Evolutionary conservation across 2,113 vertebrate genomes (phyloP).

Genomic region (Cheirogaleus medius): DNA sequence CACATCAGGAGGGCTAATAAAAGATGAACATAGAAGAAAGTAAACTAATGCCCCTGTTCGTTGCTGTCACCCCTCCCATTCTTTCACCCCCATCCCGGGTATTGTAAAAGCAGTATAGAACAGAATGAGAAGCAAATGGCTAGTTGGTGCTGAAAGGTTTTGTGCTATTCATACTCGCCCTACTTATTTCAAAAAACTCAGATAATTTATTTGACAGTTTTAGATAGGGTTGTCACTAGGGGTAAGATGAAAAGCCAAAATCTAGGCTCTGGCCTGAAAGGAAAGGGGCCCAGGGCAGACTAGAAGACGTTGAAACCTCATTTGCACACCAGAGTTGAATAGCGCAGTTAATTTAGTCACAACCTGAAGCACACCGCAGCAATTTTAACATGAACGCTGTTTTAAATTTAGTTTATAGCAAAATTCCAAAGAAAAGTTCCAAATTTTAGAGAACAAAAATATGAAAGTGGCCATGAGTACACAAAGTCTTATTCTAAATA

Average conservation of each 20-base stretch:
- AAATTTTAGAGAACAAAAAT: not conserved
- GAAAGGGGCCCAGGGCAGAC: not conserved
- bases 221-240: conserved; percentile 35
- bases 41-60: not conserved
- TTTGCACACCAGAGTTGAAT: not conserved
- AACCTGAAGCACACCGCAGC: not conserved
- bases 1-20: conserved; percentile 16
- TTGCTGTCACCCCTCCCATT: not conserved
- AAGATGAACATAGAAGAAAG: conserved; percentile 1
- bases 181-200: conserved; percentile 45
- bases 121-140: not conserved
- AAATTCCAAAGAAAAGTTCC: not conserved
- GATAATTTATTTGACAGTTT: conserved; percentile 66
- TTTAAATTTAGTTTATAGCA: not conserved
- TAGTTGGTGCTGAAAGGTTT: not conserved
- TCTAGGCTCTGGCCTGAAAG: not conserved
- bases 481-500: not conserved
- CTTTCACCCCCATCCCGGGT: not conserved
- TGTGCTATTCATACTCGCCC: conserved; percentile 14
- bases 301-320: not conserved
- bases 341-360: not conserved
- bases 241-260: conserved; percentile 34
- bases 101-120: not conserved
- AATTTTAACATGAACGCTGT: not conserved
- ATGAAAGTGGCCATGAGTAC: not conserved